Conservation (phyloP, 2,113 vertebrate species). For the Probosciger aterrimus region DNA sequence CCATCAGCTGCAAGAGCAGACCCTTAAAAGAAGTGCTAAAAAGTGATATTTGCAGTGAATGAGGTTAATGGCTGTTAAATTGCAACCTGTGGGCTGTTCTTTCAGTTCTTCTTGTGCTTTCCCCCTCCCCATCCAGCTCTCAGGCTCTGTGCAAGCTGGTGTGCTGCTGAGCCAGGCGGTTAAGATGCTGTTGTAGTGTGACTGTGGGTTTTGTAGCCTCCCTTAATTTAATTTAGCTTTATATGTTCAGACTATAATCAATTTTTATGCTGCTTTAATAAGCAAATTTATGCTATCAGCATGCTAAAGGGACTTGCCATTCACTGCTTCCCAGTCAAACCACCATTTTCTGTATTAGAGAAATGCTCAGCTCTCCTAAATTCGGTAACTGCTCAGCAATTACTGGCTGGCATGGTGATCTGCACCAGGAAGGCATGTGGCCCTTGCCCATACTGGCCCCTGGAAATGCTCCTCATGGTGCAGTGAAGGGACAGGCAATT, state of each 20-base stretch:
- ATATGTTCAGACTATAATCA: constrained; percentile 47
- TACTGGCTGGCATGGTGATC: background rate
- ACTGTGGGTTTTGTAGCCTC: constrained; percentile 5
- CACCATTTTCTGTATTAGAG: constrained; percentile 2
- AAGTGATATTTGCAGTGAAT: background rate
- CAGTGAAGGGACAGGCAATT: background rate
- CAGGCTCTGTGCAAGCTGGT: background rate
- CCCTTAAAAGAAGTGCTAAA: background rate
- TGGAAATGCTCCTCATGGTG: background rate
- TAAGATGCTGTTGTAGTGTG: background rate
- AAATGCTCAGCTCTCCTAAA: background rate
- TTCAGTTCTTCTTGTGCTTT: background rate
- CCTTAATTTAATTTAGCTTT: constrained; percentile 54
- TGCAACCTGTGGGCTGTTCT: background rate
- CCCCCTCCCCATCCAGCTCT: rapidly evolving
- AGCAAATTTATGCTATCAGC: constrained; percentile 47
- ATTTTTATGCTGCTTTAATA: constrained; percentile 62
- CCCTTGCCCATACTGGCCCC: background rate
- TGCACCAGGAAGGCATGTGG: background rate
- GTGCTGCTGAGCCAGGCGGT: background rate
- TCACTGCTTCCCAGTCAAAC: constrained; percentile 17
- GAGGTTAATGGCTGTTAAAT: background rate
- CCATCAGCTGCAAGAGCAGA: background rate
- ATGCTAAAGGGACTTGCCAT: constrained; percentile 32
- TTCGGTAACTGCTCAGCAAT: background rate